phyloP scores from a whole-genome alignment of 2,888 invertebrate species.

The Cerastoderma edule region DNA sequence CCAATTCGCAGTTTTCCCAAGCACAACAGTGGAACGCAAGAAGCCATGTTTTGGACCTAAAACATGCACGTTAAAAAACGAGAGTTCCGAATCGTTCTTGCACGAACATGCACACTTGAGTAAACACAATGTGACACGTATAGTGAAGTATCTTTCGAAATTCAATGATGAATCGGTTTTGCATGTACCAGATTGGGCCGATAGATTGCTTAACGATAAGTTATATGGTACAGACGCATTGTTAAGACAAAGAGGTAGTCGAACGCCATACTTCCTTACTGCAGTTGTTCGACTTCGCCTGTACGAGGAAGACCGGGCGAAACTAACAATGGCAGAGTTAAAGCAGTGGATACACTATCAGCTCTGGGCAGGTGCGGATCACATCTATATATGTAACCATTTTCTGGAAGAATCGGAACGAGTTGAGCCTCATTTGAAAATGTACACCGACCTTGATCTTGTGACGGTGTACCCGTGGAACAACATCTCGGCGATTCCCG shows the following conservation, averaged over 20 bases:
- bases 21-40: neutral
- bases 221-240: neutral
- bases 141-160: neutral
- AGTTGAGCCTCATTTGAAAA: slow-evolving; percentile 15
- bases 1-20: neutral
- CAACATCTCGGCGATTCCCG: slow-evolving; percentile 1
- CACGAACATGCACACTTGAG: neutral
- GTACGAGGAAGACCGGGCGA: slow-evolving; percentile 50
- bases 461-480: slow-evolving; percentile 37
- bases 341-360: slow-evolving; percentile 61
- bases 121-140: neutral
- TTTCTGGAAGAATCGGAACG: slow-evolving; percentile 30
- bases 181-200: slow-evolving; percentile 9
- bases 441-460: slow-evolving; percentile 39
- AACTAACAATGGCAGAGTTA: slow-evolving; percentile 48
- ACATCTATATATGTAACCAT: slow-evolving; percentile 58
- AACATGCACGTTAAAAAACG: neutral
- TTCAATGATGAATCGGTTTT: neutral
- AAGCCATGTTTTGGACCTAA: slow-evolving; percentile 13
- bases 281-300: slow-evolving; percentile 36
- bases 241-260: no score
- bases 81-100: neutral
- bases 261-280: slow-evolving; percentile 15
- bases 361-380: slow-evolving; percentile 54
- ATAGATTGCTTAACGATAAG: neutral